phyloP scores from a whole-genome alignment of 2,888 invertebrate species.

The Stictocephala bisonia region DNA sequence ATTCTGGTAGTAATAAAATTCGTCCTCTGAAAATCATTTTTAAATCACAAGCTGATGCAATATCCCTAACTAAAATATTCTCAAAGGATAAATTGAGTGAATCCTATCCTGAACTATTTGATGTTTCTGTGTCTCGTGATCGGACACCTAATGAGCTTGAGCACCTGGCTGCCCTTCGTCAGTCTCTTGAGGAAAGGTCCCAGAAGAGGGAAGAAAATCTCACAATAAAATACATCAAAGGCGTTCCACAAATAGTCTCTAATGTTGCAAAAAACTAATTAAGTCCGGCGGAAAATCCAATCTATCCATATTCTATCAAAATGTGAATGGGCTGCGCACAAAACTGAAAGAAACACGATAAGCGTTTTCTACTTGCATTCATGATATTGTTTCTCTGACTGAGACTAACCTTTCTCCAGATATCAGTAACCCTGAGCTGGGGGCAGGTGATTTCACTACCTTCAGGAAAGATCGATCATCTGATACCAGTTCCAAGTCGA shows the following conservation, averaged over 20 bases:
- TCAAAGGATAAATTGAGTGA: not conserved
- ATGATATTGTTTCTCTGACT: constrained; percentile 3
- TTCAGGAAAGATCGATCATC: not conserved
- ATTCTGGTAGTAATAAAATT: not conserved
- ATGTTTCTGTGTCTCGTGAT: constrained; percentile 6
- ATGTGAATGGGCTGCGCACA: not conserved
- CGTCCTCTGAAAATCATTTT: constrained; percentile 3
- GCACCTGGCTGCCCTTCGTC: not conserved
- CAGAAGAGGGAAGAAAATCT: not conserved
- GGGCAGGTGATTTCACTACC: not conserved
- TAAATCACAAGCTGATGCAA: not conserved
- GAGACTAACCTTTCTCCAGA: not conserved
- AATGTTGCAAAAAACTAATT: constrained; percentile 1
- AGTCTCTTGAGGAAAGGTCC: not conserved
- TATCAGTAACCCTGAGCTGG: not conserved
- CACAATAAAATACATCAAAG: constrained; percentile 31
- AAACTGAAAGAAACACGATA: not conserved
- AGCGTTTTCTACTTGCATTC: not conserved
- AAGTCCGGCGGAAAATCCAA: constrained; percentile 13
- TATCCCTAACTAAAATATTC: not conserved
- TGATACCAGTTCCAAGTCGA: not conserved
- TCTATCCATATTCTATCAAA: constrained; percentile 14
- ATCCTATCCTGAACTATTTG: not conserved
- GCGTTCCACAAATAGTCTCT: constrained; percentile 6
- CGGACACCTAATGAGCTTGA: not conserved